Base-by-base conservation (phyloP, 2,113 vertebrate genomes). In the Pantherophis guttatus region DNA sequence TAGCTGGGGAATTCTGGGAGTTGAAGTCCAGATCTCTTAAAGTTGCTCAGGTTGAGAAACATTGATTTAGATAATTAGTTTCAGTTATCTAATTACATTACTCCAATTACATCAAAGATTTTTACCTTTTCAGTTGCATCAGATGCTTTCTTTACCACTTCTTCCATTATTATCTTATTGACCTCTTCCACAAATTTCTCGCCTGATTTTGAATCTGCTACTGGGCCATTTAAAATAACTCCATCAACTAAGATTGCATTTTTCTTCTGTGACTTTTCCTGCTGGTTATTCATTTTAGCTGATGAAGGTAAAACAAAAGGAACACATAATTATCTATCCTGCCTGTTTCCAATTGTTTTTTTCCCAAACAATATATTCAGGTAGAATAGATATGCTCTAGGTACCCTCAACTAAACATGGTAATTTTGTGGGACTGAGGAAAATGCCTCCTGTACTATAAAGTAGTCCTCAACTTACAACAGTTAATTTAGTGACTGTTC, bases 101-200 rank as follows among this genome's bases (percentile, higher is more conserved):
- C 33, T 92, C 90, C 29, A 94, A 52, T 90, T 7, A 29, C 44
- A 53, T 23, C 9, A 59, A 13, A 85, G 24, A 11, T 62, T 26
- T 93, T 96, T 97, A 98, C 98, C 98, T 99, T 99, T 95, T 98
- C 97, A 81, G 91, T 97, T 88, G 98, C 91, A 90, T 98, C 97
- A 6, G 97, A 97, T 1, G 98, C 98, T 94, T 98, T 99, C 95
- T 96, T 97, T 90, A 99, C 95, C n/a, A 98, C 96, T n/a, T 98
- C 98, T 93, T 98, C 97, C 97, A 99, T 97, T 91, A 99, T 98
- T 8, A 99, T 95, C 86, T 95, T 96, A 94, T 97, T 98, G 44
- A 98, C 97, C 7, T 98, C 98, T 94, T 98, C 97, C 39, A 99
- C 96, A 97, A 99, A 98, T 90, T 97, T 97, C 94, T 98, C 98